Percentiles rank a stretch among this genome's conserved stretches.
phyloP scores from a whole-genome alignment of 2,888 invertebrate species.

The Volucella inflata region DNA sequence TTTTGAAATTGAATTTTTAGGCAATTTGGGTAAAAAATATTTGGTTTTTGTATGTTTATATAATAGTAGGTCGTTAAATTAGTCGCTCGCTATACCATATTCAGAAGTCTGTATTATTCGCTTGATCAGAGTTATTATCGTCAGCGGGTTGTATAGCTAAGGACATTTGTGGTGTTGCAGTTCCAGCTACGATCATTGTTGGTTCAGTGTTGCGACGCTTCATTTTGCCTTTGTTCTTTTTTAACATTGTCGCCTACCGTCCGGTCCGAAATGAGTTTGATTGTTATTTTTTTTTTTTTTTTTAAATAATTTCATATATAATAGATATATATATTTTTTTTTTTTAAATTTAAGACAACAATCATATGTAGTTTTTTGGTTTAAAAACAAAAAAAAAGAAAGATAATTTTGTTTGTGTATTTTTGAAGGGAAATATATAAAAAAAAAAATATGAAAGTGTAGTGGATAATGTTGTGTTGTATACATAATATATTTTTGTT shows the following conservation, averaged over 20 bases:
- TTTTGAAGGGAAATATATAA: conserved; percentile 25
- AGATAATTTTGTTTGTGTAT: conserved; percentile 27
- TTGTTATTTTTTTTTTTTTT: conserved; percentile 22
- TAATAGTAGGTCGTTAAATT: conserved; percentile 85
- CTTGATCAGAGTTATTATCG: conserved; percentile 81
- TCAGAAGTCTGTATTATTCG: conserved; percentile 87
- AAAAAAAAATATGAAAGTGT: conserved; percentile 23
- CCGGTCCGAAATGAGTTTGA: conserved; percentile 79
- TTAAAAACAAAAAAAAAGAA: too few species aligned
- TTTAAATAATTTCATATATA: conserved; percentile 18
- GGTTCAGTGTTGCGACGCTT: conserved; percentile 97
- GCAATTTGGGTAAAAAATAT: conserved; percentile 35
- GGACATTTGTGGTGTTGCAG: conserved; percentile 83
- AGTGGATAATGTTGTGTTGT: conserved; percentile 56
- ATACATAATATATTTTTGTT: conserved; percentile 24
- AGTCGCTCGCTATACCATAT: conserved; percentile 90
- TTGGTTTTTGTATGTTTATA: neutral
- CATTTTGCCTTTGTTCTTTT: conserved; percentile 98
- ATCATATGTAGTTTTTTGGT: too few species aligned
- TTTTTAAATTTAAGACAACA: neutral
- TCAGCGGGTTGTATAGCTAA: conserved; percentile 83
- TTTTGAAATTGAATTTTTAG: conserved; percentile 12
- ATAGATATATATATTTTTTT: conserved; percentile 21
- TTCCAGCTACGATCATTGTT: conserved; percentile 86
- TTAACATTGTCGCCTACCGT: conserved; percentile 98